phyloP scores from a whole-genome alignment of 2,797 vertebrate species.

The Agapornis canus region DNA sequence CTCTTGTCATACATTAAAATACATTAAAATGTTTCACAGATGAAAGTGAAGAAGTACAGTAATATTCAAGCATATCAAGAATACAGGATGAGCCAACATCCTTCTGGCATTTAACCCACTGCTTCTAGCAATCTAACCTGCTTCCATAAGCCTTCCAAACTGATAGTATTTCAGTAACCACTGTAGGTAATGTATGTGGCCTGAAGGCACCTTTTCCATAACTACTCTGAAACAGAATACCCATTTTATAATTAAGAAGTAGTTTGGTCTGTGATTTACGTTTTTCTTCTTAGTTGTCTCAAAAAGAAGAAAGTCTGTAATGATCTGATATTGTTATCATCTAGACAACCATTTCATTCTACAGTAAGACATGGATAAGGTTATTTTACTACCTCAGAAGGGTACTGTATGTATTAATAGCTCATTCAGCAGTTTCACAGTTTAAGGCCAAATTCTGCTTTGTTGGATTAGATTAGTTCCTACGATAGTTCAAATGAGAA shows the following conservation, averaged over 20 bases:
- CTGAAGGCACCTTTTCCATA: conserved; percentile 43
- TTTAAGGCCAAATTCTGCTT: conserved; percentile 26
- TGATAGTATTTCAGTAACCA: background rate
- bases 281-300: background rate
- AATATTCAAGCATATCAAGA: conserved; percentile 53
- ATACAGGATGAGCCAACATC: conserved; percentile 4
- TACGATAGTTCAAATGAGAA: background rate
- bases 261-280: background rate
- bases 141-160: conserved; percentile 20
- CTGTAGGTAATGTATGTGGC: background rate
- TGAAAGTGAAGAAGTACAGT: conserved; percentile 69
- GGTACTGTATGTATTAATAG: background rate
- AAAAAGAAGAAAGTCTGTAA: background rate
- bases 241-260: background rate
- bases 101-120: conserved; percentile 27
- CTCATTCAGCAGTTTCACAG: background rate
- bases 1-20: conserved; percentile 33
- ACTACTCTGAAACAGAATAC: background rate
- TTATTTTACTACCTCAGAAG: background rate
- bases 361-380: background rate
- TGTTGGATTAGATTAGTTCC: background rate
- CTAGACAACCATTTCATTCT: background rate
- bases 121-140: background rate
- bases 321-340: background rate
- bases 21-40: conserved; percentile 71